Percentiles rank a stretch among this genome's conserved stretches.
Evolutionary conservation across 2,888 invertebrate species (phyloP).

Genomic region (Beris chalybata): DNA sequence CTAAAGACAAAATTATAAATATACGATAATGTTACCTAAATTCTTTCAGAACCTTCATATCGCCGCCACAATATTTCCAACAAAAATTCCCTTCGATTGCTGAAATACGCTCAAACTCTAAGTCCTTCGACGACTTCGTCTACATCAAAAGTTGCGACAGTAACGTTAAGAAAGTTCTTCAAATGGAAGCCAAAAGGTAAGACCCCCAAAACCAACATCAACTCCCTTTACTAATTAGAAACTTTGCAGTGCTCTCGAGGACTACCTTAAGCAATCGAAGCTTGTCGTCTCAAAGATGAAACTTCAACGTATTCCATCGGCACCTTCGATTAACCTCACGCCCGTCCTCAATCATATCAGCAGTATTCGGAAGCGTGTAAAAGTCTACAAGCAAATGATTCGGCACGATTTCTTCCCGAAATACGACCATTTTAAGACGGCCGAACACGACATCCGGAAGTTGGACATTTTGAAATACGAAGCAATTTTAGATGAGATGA

Average conservation of each 20-base stretch:
- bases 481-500: background rate
- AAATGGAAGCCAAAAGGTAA: constrained; percentile 1
- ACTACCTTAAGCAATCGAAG: background rate
- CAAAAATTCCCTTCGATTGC: constrained; percentile 7
- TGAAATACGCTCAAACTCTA: background rate
- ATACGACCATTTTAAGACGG: constrained; percentile 27
- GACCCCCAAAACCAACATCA: no score
- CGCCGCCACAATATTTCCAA: background rate
- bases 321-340: no score
- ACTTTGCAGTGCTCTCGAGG: background rate
- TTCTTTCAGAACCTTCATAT: constrained; percentile 1
- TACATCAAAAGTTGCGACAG: background rate
- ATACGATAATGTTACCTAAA: background rate
- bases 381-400: constrained; percentile 29
- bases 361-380: no score
- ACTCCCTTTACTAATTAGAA: no score
- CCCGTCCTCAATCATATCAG: background rate
- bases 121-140: background rate
- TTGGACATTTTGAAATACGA: constrained; percentile 31
- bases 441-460: constrained; percentile 17
- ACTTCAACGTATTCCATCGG: no score
- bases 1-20: no score
- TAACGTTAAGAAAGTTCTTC: background rate
- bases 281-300: no score
- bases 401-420: constrained; percentile 23